Evolutionary conservation across 2,797 vertebrate species (phyloP).

Genomic region (Streptopelia turtur): DNA sequence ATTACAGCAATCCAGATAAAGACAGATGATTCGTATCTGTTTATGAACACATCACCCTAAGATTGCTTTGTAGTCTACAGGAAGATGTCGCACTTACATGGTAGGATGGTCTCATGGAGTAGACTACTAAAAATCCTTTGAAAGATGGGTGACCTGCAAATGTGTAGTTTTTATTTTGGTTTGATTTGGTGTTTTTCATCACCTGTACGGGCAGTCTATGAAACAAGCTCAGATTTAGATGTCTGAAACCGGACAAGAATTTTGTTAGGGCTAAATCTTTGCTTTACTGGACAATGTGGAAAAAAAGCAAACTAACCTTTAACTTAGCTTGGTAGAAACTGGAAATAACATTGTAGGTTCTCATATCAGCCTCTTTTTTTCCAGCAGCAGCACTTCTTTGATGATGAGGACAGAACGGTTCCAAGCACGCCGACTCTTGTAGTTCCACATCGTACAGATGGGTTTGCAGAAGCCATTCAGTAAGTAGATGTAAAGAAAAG

Average conservation of each 20-base stretch:
- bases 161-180: not conserved
- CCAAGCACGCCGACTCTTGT: slow-evolving; percentile 93
- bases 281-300: not conserved
- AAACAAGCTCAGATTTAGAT: not conserved
- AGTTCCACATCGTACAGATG: slow-evolving; percentile 90
- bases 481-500: slow-evolving; percentile 74
- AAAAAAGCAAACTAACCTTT: not conserved
- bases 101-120: not conserved
- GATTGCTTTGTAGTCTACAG: not conserved
- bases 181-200: not conserved
- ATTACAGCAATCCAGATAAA: not conserved
- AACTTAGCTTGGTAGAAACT: not conserved
- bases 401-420: slow-evolving; percentile 96
- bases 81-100: not conserved
- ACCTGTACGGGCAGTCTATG: not conserved
- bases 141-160: not conserved
- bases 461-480: slow-evolving; percentile 94
- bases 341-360: not conserved
- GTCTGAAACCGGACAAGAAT: not conserved
- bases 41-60: not conserved
- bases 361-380: slow-evolving; percentile 32
- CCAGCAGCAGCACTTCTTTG: slow-evolving; percentile 90
- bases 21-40: not conserved
- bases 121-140: not conserved
- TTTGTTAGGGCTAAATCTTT: not conserved